phyloP scores from a whole-genome alignment of 1,140 invertebrate genomes.

The Melanaphis sacchari region DNA sequence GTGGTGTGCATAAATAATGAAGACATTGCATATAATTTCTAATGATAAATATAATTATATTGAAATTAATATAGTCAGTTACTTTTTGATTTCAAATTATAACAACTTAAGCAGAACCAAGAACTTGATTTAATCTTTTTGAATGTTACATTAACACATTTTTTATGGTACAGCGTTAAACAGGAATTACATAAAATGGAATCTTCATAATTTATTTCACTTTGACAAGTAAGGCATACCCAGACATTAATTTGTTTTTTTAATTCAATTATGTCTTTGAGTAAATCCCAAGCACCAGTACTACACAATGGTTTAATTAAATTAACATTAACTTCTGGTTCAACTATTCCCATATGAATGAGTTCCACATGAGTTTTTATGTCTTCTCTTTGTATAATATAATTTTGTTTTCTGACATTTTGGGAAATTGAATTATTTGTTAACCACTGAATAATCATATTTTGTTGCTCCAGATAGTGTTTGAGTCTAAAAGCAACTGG shows the following conservation, averaged over 20 bases:
- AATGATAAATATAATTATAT: too few relatives aligned
- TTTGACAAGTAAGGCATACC: background rate
- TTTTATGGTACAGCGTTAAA: background rate
- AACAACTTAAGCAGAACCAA: background rate
- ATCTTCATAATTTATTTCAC: background rate
- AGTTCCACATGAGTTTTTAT: background rate
- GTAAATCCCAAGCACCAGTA: background rate
- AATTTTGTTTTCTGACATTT: background rate
- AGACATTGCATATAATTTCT: too few relatives aligned
- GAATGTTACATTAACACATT: background rate
- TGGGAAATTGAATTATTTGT: background rate
- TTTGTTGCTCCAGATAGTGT: background rate
- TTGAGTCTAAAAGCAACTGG: background rate
- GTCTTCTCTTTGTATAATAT: constrained; percentile 11
- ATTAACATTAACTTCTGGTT: background rate
- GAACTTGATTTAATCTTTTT: background rate
- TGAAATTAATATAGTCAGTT: too few relatives aligned
- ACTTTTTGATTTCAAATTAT: background rate
- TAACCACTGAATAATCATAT: background rate
- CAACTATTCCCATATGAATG: background rate
- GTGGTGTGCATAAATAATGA: too few relatives aligned
- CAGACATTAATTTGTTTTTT: background rate
- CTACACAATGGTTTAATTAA: background rate
- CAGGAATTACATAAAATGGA: background rate
- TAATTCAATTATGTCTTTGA: background rate